Conservation (phyloP, 1,140 invertebrate species). For the Stegodyphus mimosarum region DNA sequence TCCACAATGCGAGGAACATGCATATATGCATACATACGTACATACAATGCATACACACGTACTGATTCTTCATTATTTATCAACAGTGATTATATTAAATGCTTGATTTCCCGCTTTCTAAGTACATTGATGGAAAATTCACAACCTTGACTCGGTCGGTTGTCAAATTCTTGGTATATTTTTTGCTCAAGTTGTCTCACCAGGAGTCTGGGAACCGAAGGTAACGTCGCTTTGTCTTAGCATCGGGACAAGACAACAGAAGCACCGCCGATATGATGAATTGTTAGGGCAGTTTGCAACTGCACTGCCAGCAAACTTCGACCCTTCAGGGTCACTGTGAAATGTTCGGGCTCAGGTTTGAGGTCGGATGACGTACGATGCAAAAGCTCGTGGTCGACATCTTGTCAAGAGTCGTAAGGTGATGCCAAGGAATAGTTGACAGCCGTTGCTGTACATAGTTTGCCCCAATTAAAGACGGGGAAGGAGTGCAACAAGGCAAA, state of each 20-base stretch:
- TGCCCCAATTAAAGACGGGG: no score
- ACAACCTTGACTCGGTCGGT: no score
- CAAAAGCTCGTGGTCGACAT: background rate
- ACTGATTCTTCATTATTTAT: no score
- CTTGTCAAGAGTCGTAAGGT: background rate
- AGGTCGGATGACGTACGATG: background rate
- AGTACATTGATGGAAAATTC: no score
- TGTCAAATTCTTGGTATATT: no score
- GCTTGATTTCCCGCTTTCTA: no score
- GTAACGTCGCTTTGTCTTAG: background rate
- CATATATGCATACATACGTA: no score
- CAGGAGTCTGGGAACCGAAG: no score
- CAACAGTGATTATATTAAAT: no score
- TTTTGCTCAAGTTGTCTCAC: no score
- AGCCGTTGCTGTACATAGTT: background rate
- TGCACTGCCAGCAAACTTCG: background rate
- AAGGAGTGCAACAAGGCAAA: background rate
- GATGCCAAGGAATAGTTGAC: background rate
- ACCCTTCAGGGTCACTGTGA: background rate
- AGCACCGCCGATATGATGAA: slow-evolving; percentile 15
- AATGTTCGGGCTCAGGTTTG: background rate
- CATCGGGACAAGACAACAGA: background rate
- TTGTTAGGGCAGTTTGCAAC: background rate
- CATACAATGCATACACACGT: no score
- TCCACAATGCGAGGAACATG: no score